phyloP scores from a whole-genome alignment of 2,888 invertebrate genomes.

The Gisinianus flammeolus region DNA sequence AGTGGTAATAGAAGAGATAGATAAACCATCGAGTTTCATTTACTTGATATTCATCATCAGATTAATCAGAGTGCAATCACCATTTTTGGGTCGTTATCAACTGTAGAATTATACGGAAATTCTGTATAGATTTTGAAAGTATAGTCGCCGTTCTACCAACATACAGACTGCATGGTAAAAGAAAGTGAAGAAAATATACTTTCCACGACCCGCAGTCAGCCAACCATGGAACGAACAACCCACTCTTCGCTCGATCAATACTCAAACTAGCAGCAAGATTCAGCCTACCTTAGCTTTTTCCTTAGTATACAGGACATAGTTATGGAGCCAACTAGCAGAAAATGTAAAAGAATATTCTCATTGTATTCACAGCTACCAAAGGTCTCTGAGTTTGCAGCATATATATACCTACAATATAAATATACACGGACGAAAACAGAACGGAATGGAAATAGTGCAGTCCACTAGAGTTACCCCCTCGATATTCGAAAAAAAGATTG shows the following conservation, averaged over 20 bases:
- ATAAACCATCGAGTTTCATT: background rate
- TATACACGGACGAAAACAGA: background rate
- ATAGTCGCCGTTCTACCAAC: background rate
- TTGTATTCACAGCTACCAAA: background rate
- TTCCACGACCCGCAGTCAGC: conserved; percentile 6
- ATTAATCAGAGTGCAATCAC: conserved; percentile 11
- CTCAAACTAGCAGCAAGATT: background rate
- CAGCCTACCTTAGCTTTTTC: background rate
- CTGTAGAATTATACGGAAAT: background rate
- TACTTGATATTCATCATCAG: background rate
- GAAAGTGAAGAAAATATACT: background rate
- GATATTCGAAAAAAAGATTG: background rate
- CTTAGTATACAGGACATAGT: background rate
- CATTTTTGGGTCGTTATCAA: background rate
- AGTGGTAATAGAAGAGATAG: background rate
- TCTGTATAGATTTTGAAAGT: background rate
- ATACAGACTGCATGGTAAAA: background rate
- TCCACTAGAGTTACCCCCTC: background rate
- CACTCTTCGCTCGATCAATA: conserved; percentile 4
- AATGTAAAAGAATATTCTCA: background rate
- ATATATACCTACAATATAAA: too few species aligned
- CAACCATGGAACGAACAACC: background rate
- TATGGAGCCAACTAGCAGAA: background rate
- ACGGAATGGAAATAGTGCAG: background rate
- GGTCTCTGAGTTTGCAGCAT: background rate